Evolutionary conservation across 2,888 invertebrate genomes (phyloP), one percentile per base, ranked within the genome.

Genomic region (Rhimphoctona megacephalus): DNA sequence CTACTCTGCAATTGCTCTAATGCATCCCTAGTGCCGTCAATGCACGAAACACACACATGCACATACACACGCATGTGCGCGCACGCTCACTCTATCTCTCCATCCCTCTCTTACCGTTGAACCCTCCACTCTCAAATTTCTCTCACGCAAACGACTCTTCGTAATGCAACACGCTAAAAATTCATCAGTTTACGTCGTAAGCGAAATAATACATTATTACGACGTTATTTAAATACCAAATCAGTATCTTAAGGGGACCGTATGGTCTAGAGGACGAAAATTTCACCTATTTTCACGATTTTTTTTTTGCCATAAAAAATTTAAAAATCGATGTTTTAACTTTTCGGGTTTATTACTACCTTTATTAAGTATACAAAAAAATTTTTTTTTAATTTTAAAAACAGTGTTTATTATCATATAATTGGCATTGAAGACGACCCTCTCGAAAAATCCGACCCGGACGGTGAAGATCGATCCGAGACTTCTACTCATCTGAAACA

Each of bases 1-100:
- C 90, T 89, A 90, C 89, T 90, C 89, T 87, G 90, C 90, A 91
- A 91, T 90, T 90, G 90, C 91, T 90, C 90, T 90, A 90, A 91
- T 90, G 91, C 90, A 90, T 89, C 89, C 89, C 90, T 86, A 89
- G 89, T 87, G 89, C 89, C 87, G 85, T 86, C 88, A 88, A 87
- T 88, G 88, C 87, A 84, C 87, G 85, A 89, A 89, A 90, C 87
- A 89, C 87, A n/a, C 39, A 39, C 43, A 88, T 82, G 85, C 81
- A 22, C 39, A 8, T 39, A n/a, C n/a, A 66, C 66, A 11, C 8
- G 25, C 22, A 25, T 22, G 39, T 9, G 39, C 9, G 9, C 39
- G 9, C 39, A 6, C 36, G 1, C 9, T 39, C 73, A 17, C 84
- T 77, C 83, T 81, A 81, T 66, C 87, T 85, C 83, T 77, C 85